Evolutionary conservation across 2,113 vertebrate genomes (phyloP).

Genomic region (Embiotoca jacksoni): DNA sequence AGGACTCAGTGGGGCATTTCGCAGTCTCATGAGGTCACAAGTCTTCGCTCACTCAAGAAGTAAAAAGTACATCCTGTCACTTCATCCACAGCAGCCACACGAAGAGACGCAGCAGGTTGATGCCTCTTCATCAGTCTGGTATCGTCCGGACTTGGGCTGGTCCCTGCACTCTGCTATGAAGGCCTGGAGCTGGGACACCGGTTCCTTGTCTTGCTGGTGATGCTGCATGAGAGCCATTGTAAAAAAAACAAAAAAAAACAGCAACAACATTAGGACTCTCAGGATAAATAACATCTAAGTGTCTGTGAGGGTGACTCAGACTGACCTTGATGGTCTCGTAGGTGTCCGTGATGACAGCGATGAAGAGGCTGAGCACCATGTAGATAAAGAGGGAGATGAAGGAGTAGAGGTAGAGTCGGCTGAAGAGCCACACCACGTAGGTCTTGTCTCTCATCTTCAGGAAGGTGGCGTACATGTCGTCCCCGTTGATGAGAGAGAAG

Average conservation of each 20-base stretch:
- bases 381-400: constrained; percentile 97
- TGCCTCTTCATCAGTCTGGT: constrained; percentile 83
- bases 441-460: constrained; percentile 89
- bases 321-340: constrained; percentile 97
- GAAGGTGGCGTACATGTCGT: constrained; percentile 95
- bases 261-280: not conserved
- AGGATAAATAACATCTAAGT: constrained; percentile 2
- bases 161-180: constrained; percentile 92
- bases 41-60: not conserved
- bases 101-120: constrained; percentile 79
- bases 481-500: constrained; percentile 95
- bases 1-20: not conserved
- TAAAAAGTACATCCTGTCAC: not conserved
- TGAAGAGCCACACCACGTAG: constrained; percentile 95
- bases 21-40: not conserved
- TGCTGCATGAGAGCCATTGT: constrained; percentile 80
- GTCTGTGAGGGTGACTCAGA: not conserved
- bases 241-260: not conserved
- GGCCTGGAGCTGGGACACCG: constrained; percentile 86
- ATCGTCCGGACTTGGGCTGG: constrained; percentile 88
- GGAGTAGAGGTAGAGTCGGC: constrained; percentile 93
- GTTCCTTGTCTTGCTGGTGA: constrained; percentile 88
- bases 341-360: constrained; percentile 93
- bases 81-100: constrained; percentile 64
- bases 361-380: constrained; percentile 97